These are phyloP conservation scores for Donacobius atricapilla DNA, from an alignment of 2,113 vertebrate species.

Conservation along the genomic window DNA sequence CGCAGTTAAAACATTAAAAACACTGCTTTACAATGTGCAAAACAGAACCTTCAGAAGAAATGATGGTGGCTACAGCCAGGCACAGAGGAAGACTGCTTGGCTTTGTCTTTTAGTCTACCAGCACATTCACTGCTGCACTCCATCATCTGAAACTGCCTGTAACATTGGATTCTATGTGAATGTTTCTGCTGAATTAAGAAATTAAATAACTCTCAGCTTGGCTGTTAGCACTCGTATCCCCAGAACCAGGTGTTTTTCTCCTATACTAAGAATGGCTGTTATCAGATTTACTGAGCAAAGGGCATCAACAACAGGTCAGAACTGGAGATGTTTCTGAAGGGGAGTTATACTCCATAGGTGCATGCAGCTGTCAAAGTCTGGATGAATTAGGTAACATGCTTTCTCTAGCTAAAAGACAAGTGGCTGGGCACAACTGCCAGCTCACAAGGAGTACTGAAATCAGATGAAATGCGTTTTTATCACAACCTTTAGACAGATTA, in stretches of 20 bases:
- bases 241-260: not conserved
- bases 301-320: not conserved
- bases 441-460: not conserved
- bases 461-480: not conserved
- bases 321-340: not conserved
- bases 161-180: not conserved
- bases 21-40: not conserved
- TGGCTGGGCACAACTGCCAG: not conserved
- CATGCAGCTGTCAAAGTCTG: not conserved
- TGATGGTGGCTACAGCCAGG: not conserved
- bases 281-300: not conserved
- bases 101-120: not conserved
- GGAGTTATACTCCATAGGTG: not conserved
- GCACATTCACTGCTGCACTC: not conserved
- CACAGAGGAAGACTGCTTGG: not conserved
- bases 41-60: not conserved
- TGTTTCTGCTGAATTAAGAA: not conserved
- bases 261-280: not conserved
- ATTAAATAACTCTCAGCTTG: not conserved
- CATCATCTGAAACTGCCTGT: not conserved
- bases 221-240: not conserved
- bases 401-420: not conserved
- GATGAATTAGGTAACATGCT: not conserved
- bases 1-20: slow-evolving; percentile 16
- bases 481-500: not conserved